These are phyloP conservation scores for Archips xylosteana DNA, from an alignment of 2,888 invertebrate genomes.

Conservation along the genomic window DNA sequence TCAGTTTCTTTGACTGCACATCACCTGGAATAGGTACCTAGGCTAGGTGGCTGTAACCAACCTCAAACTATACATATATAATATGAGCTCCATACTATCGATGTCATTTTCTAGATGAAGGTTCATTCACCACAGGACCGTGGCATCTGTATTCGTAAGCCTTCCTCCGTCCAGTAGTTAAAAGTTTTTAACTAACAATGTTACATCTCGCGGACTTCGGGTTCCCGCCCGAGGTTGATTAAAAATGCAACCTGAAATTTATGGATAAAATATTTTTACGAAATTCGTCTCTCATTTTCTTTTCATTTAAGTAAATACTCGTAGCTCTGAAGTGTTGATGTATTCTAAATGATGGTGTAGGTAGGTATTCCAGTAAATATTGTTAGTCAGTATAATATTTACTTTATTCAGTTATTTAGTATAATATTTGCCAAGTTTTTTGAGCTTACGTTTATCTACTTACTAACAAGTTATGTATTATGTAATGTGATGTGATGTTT, in stretches of 20 bases:
- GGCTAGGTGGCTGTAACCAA: too few species aligned
- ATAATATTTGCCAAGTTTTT: too few species aligned
- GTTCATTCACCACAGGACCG: not conserved
- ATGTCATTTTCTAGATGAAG: not conserved
- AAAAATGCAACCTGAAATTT: not conserved
- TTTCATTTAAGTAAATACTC: not conserved
- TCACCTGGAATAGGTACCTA: too few species aligned
- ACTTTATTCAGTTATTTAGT: too few species aligned
- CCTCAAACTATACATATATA: too few species aligned
- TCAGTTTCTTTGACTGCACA: too few species aligned
- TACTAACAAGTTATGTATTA: too few species aligned
- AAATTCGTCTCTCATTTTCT: not conserved
- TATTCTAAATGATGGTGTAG: too few species aligned
- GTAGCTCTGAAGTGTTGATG: not conserved
- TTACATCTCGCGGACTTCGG: not conserved
- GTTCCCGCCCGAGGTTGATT: not conserved
- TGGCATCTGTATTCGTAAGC: not conserved
- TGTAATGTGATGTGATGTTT: not conserved
- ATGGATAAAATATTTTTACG: not conserved
- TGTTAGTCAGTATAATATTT: too few species aligned
- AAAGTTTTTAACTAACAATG: conserved; percentile 5
- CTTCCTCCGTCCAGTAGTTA: not conserved
- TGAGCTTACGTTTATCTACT: too few species aligned
- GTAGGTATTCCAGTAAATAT: too few species aligned
- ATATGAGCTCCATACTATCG: not conserved